phyloP scores from a whole-genome alignment of 2,888 invertebrate genomes.

The Diplazon laetatorius region DNA sequence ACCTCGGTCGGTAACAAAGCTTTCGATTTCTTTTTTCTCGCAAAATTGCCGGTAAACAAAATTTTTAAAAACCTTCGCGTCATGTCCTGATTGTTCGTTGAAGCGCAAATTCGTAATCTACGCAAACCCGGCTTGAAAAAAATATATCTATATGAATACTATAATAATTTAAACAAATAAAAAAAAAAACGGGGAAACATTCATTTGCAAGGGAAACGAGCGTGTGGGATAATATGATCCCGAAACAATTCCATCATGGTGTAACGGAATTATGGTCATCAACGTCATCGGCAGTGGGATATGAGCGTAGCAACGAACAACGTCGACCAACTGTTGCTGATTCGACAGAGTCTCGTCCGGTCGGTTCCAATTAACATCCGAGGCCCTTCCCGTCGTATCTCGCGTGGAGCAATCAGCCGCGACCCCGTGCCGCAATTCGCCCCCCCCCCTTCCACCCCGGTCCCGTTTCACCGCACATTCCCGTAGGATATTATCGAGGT shows the following conservation, averaged over 20 bases:
- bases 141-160: no score
- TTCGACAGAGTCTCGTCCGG: conserved; percentile 61
- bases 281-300: background rate
- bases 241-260: background rate
- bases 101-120: no score
- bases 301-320: background rate
- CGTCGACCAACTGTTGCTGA: conserved; percentile 60
- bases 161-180: no score
- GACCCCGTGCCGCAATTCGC: background rate
- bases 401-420: conserved; percentile 10
- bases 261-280: conserved; percentile 14
- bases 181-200: no score
- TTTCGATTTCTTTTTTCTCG: conserved; percentile 9
- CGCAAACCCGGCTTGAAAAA: no score
- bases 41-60: background rate
- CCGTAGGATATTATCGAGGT: conserved; percentile 53
- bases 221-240: no score
- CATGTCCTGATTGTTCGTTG: no score
- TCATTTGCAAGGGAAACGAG: background rate
- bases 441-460: background rate
- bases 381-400: conserved; percentile 46
- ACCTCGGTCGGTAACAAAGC: conserved; percentile 7
- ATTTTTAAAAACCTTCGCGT: no score
- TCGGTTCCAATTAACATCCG: conserved; percentile 53
- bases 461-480: conserved; percentile 25